Conservation (phyloP, 2,113 vertebrate species). For the Turnix velox region DNA sequence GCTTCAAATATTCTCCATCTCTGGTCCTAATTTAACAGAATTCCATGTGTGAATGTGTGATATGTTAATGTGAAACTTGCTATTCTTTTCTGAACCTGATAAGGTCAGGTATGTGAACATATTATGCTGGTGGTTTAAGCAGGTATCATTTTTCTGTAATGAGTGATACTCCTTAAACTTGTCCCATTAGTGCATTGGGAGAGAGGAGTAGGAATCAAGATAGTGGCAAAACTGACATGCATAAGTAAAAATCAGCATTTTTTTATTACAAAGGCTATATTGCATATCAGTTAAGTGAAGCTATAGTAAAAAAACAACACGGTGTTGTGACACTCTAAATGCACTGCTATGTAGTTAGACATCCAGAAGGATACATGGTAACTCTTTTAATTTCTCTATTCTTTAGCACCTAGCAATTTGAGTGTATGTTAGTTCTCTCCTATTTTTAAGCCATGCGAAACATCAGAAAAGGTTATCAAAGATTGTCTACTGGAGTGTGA, state of each 20-base stretch:
- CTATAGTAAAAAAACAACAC: background rate
- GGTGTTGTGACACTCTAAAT: background rate
- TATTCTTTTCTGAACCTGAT: background rate
- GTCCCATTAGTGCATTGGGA: background rate
- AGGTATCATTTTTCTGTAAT: background rate
- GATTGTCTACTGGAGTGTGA: background rate
- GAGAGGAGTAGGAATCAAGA: background rate
- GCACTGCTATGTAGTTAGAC: background rate
- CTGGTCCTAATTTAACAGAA: background rate
- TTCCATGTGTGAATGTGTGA: background rate
- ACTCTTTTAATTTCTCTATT: background rate
- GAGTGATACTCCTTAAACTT: background rate
- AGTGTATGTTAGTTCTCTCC: conserved; percentile 5
- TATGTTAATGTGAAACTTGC: background rate
- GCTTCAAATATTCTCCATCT: background rate
- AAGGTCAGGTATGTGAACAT: background rate
- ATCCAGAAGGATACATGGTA: background rate
- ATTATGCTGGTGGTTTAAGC: background rate
- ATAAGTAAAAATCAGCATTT: background rate
- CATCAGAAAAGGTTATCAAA: conserved; percentile 13
- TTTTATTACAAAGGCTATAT: background rate
- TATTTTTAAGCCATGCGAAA: background rate
- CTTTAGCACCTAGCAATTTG: background rate
- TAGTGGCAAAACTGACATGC: background rate
- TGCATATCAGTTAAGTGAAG: background rate